These are phyloP conservation scores for Mormyrus lacerda DNA, from an alignment of 2,113 vertebrate genomes.

Conservation along the genomic window DNA sequence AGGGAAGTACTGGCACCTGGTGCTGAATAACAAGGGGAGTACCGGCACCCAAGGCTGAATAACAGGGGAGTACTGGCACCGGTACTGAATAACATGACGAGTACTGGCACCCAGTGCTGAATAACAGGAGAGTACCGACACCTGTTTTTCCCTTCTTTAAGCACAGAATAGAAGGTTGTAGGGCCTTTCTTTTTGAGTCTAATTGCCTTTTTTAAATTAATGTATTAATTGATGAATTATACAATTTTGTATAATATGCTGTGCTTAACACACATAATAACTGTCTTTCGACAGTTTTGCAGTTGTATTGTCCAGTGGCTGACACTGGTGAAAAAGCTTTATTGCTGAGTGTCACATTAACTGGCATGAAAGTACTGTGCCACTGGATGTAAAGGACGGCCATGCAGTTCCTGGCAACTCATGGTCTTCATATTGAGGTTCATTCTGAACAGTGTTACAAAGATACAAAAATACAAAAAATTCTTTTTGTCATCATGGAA, in stretches of 20 bases:
- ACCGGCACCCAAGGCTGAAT: background rate
- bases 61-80: background rate
- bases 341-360: background rate
- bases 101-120: background rate
- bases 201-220: background rate
- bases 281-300: background rate
- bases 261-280: background rate
- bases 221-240: background rate
- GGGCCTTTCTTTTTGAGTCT: background rate
- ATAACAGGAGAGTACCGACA: background rate
- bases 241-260: background rate
- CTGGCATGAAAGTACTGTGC: background rate
- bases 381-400: background rate
- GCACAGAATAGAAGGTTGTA: background rate
- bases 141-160: background rate
- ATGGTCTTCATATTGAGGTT: background rate
- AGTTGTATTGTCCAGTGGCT: background rate
- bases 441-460: background rate
- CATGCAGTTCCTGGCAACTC: background rate
- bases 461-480: conserved; percentile 6
- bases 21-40: background rate
- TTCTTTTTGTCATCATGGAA: background rate
- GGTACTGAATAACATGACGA: background rate
- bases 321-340: background rate
- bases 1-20: background rate